Percentiles rank a stretch among this genome's conserved stretches.
Conservation (phyloP, 2,113 vertebrate genomes). For the Eidolon helvum region DNA sequence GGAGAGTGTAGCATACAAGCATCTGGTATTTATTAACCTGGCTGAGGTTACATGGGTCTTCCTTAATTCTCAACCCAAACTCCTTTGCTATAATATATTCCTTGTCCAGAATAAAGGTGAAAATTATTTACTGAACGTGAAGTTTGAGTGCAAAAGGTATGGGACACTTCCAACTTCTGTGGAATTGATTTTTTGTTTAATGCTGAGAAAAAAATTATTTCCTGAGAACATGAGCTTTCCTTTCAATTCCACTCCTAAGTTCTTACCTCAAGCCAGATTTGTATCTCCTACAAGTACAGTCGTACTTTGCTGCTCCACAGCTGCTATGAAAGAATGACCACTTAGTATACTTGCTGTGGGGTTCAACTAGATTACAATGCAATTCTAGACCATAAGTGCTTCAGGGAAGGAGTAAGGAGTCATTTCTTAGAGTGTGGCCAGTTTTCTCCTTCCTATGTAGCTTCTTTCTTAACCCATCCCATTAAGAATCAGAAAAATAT, state of each 20-base stretch:
- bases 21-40: neutral
- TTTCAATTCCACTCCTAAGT: neutral
- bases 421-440: neutral
- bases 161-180: neutral
- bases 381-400: neutral
- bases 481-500: neutral
- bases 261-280: neutral
- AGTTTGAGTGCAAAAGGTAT: neutral
- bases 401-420: neutral
- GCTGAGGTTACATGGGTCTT: neutral
- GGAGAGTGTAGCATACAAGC: accelerated
- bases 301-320: neutral
- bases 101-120: neutral
- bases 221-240: neutral
- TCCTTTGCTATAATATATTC: neutral
- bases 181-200: neutral
- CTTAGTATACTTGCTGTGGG: neutral
- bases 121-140: neutral
- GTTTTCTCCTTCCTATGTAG: neutral
- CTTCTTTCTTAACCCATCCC: neutral
- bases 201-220: neutral
- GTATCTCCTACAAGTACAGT: neutral
- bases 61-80: neutral
- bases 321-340: neutral
- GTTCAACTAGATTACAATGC: neutral